Evolutionary conservation across 1,140 invertebrate species (phyloP), one percentile per base, ranked within the genome.

Genomic region (Asobara japonica): DNA sequence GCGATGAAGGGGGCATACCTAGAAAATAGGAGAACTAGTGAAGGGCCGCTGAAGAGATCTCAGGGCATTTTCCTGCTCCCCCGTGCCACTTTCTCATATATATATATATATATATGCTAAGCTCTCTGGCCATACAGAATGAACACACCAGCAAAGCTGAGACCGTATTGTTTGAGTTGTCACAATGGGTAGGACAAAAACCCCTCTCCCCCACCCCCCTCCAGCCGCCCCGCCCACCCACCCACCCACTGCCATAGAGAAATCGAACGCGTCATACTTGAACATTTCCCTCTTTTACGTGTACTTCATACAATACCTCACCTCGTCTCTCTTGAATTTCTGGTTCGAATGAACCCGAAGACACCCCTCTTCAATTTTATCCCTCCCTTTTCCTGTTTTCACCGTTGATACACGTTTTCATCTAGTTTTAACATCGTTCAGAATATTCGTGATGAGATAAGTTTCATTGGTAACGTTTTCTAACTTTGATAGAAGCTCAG

Each of bases 91-190:
- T 25, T 13, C 51, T 56, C 51, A 22, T 56, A 3, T 2, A 25
- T 20, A 56, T 3, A 5, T 1, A 25, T n/a, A 38, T 64, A 41
- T 36, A n/a, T n/a, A n/a, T n/a, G n/a, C 30, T 33, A 64, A 29
- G 56, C 27, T 65, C 64, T 62, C 18, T 73, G 36, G 65, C 71
- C 71, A 69, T 71, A 62, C 31, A 72, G 74, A n/a, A n/a, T n/a
- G n/a, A 73, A 68, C 71, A 72, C 62, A 74, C 73, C 73, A 69
- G 70, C 65, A 38, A 71, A 74, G 69, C 74, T 72, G 76, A 75
- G 70, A 67, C 65, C 70, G 78, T 79, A 84, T 85, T 85, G 84
- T 85, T 85, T 79, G 79, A 83, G 76, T 83, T 83, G 79, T 84
- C 79, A 85, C 84, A 85, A 86, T 86, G 78, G 80, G 51, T 29